Conservation (phyloP, 2,888 invertebrate species). For the Temnothorax unifasciatus region DNA sequence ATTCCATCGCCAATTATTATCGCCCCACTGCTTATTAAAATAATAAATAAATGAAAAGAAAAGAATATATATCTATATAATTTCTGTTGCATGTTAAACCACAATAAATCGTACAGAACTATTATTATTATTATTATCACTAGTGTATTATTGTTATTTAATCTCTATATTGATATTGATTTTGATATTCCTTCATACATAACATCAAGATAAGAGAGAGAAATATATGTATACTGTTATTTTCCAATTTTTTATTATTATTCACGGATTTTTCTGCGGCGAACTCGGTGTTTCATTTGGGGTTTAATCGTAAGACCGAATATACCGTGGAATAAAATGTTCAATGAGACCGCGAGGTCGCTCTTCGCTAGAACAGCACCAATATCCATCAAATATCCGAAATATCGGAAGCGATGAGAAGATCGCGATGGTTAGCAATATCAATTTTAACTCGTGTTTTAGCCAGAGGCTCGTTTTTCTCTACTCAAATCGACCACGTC, state of each 20-base stretch:
- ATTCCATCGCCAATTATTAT: neutral
- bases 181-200: neutral
- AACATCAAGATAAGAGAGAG: neutral
- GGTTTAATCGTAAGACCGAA: neutral
- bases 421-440: slow-evolving; percentile 32
- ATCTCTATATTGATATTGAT: neutral
- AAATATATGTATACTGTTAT: neutral
- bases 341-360: neutral
- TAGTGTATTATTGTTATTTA: neutral
- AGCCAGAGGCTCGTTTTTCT: neutral
- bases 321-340: neutral
- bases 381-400: slow-evolving; percentile 17
- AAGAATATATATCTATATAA: neutral
- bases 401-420: slow-evolving; percentile 11
- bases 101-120: neutral
- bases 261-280: neutral
- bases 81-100: neutral
- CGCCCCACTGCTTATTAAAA: neutral
- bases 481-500: slow-evolving; percentile 14
- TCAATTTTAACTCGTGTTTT: slow-evolving; percentile 37
- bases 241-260: neutral
- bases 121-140: neutral
- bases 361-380: neutral
- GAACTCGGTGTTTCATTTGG: neutral
- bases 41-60: neutral